phyloP scores from a whole-genome alignment of 2,888 invertebrate species.

The Diplolepis rosae region DNA sequence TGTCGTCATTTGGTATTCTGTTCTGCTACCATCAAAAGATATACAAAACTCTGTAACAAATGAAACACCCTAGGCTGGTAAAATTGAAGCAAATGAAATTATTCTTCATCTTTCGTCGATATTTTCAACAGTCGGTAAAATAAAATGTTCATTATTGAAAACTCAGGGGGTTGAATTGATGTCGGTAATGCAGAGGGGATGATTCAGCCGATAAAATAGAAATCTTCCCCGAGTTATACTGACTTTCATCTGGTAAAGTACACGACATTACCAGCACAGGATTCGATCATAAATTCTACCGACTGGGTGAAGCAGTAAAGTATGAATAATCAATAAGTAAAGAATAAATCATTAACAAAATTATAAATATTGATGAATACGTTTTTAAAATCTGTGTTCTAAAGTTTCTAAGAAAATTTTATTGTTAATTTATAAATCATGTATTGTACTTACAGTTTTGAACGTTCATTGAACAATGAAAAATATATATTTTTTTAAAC shows the following conservation, averaged over 20 bases:
- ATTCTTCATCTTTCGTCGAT: not conserved
- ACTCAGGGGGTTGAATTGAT: not conserved
- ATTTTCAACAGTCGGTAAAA: not conserved
- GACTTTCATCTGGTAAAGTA: not conserved
- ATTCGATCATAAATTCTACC: not conserved
- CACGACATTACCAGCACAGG: not conserved
- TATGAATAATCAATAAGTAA: not conserved
- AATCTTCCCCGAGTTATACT: not conserved
- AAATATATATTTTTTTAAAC: too few species aligned
- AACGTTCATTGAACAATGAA: too few species aligned
- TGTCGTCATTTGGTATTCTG: not conserved
- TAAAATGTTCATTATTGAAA: not conserved
- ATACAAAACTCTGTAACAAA: not conserved
- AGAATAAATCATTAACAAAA: too few species aligned
- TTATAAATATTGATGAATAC: too few species aligned
- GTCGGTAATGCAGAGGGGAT: conserved; percentile 46
- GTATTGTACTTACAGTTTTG: too few species aligned
- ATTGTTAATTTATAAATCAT: too few species aligned
- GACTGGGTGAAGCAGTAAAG: not conserved
- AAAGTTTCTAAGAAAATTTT: too few species aligned
- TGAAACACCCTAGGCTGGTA: not conserved
- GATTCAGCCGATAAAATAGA: not conserved
- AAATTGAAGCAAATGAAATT: not conserved
- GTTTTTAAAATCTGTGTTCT: too few species aligned
- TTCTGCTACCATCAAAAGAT: not conserved